Base-by-base conservation (phyloP, 2,113 vertebrate genomes). In the Eretmochelys imbricata region DNA sequence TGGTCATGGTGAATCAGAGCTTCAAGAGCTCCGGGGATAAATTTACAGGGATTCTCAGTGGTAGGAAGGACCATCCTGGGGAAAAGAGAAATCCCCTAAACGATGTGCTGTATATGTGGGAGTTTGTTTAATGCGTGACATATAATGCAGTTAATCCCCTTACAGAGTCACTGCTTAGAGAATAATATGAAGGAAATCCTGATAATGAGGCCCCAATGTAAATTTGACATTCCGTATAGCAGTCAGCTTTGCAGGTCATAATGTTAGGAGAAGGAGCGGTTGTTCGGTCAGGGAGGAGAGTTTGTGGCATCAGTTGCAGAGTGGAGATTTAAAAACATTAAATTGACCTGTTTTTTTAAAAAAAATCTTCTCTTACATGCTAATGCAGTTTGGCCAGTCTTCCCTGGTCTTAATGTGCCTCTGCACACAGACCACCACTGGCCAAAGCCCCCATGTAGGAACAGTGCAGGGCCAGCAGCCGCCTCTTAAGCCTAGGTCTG, bases 61-160 rank as follows among this genome's bases (percentile, higher is more conserved):
- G 89, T 0, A 86, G 78, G 55, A 95, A 88, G n/a, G 89, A 19
- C 91, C 55, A 48, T 94, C 50, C 27, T 69, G 54, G 85, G 57
- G 16, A 93, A 84, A 91, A 69, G 12, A 89, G 90, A 93, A 91
- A 91, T 95, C 89, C 89, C 50, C 79, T 93, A 93, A 94, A 94
- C 93, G 59, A 92, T 92, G 6, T 89, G 89, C 91, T 90, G 88
- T 92, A 91, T 91, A 93, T 84, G 79, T 91, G 88, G 85, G 88
- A 27, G 90, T 93, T 97, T 97, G 93, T 96, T 97, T 95, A 96
- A 97, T 94, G 94, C 87, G 85, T 96, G 93, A 42, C 90, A 95
- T 97, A 96, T 91, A 93, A 96, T 95, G 91, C 91, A 96, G 89
- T 90, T 96, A 96, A 97, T 94, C 90, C 95, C 88, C 91, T 96